These are phyloP conservation scores for Agelas oroides DNA, from an alignment of 37 sponge, comb jelly and placozoan species.

Conservation along the genomic window DNA sequence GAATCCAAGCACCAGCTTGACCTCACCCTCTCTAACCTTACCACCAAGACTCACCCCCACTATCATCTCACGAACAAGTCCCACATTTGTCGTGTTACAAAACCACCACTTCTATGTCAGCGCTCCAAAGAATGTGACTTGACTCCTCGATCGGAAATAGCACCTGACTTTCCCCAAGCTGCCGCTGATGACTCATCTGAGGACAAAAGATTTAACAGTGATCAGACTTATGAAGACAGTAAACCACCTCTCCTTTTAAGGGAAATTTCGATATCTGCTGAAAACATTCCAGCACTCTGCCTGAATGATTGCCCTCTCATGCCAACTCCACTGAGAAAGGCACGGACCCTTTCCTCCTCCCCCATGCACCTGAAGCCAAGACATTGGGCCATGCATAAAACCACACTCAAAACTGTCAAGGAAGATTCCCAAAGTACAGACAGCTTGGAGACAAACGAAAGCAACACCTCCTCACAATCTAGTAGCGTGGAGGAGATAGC, in stretches of 20 bases:
- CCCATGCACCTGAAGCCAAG: not conserved
- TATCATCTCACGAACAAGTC: conserved; percentile 26
- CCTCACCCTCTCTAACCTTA: not conserved
- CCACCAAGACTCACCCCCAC: conserved; percentile 16
- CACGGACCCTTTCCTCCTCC: not conserved
- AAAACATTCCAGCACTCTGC: conserved; percentile 41
- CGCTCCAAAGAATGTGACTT: conserved; percentile 39
- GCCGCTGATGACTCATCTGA: too few species aligned
- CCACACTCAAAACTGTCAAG: not conserved
- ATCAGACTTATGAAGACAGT: too few species aligned
- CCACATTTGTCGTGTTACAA: not conserved
- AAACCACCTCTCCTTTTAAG: conserved; percentile 1
- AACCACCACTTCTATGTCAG: not conserved
- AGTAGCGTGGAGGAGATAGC: not conserved
- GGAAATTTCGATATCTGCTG: conserved; percentile 29
- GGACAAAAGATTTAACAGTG: too few species aligned
- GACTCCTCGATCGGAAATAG: conserved; percentile 10
- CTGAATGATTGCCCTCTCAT: conserved; percentile 36
- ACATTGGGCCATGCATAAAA: not conserved
- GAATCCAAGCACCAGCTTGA: not conserved
- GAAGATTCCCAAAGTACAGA: too few species aligned
- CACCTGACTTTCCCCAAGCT: too few species aligned
- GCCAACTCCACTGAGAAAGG: not conserved
- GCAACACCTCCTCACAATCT: conserved; percentile 24
- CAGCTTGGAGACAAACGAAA: conserved; percentile 22